Base-by-base conservation (phyloP, 2,113 vertebrate genomes). In the Paracanthobrama guichenoti region DNA sequence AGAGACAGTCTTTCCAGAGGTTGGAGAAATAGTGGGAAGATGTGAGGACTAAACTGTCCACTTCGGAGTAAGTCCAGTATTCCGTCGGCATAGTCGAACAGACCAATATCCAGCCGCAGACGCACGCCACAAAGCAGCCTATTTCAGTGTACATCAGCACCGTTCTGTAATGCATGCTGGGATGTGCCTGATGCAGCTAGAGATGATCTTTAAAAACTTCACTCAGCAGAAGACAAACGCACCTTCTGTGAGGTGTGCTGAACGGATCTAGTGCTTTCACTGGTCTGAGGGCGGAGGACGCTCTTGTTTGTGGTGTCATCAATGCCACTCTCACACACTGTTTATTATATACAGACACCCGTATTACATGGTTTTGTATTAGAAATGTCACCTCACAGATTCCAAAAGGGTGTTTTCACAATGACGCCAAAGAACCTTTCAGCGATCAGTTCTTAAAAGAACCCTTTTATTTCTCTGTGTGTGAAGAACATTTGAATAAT, bases 1-100 rank as follows among this genome's bases (percentile, higher is more conserved):
- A 96, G 48, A 97, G 92, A 89, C 97, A 99, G 62, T 96, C 95
- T 92, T 93, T 97, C 97, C 97, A 98, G 79, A 98, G 94, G 92
- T 98, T 99, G 89, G 96, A 96, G 92, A 94, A 98, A 91, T 94
- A 97, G 90, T 96, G 96, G 85, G 94, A 91, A 12, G 95, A 98
- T 82, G 96, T 98, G 86, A 99, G 91, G 86, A 98, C 97, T 0
- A 93, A 90, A 87, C 93, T 95, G 31, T 95, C 93, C 90, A 97
- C 96, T 89, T 95, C 94, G 1, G 97, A 99, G 84, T 95, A 96
- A 8, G 95, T 96, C 97, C 97, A 99, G 92, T 97, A 96, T 89
- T 97, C 96, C 1, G 95, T 97, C 85, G 96, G 96, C 79, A 98
- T 90, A 31, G 97, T 97, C 84, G 97, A 97, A 44, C 95, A 96